Evolutionary conservation across 2,797 vertebrate species (phyloP), one percentile per base, ranked within the genome.

Genomic region (Bradypus variegatus): DNA sequence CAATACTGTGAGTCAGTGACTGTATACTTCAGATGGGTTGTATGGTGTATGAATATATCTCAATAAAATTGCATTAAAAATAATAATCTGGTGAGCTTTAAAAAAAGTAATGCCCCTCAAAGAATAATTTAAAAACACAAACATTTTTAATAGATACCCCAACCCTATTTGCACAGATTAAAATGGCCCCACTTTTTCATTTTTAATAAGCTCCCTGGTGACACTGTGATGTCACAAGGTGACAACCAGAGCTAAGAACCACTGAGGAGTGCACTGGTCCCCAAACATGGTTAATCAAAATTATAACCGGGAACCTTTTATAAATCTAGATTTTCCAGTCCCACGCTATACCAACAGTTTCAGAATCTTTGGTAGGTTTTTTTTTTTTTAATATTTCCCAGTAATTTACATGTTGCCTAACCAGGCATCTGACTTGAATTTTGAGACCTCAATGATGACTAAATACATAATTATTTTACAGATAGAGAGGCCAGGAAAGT

Each of bases 381-480:
- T 70, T 50, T 58, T 67, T 69, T 75, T 70, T 2, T 89, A 76
- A 33, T 14, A 50, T 11, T 81, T 94, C 62, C 53, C 45, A 85
- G 45, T n/a, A 12, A 50, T 12, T 50, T 69, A 69, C 92, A 2
- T 88, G 27, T 18, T 89, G 23, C 65, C 27, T 67, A 93, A 64
- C 19, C 36, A 88, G 70, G 21, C 23, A 84, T 53, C 29, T 50
- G 53, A 87, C 69, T 60, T 77, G 60, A 11, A 81, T 53, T 45
- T 29, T 87, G 58, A 87, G 53, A 77, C 45, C 45, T 80, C 77
- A 67, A 48, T 25, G 6, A 75, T n/a, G 53, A 91, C 15, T 21
- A 90, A 72, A 36, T 41, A 73, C 31, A 80, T 16, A 72, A 48
- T 77, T 90, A 81, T 31, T 70, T 88, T 89, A 90, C 12, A 95